Conservation (phyloP, 2,113 vertebrate species). For the Telmatochromis sp. region DNA sequence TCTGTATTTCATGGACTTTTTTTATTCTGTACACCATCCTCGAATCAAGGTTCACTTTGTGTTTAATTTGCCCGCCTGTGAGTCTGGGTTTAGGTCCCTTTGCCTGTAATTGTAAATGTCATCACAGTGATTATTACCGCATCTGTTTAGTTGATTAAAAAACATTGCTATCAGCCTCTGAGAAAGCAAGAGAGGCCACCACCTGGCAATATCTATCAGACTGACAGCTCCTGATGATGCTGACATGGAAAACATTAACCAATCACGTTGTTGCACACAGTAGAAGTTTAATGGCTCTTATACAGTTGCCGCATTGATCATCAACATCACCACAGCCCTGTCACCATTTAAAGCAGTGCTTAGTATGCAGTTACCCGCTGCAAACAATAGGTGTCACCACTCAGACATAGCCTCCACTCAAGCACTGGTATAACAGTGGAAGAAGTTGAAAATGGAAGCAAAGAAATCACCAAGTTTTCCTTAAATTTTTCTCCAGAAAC, state of each 20-base stretch:
- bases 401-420: background rate
- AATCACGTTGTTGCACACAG: background rate
- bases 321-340: background rate
- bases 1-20: background rate
- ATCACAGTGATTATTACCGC: background rate
- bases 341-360: background rate
- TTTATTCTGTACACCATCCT: background rate
- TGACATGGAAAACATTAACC: background rate
- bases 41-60: background rate
- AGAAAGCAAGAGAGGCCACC: background rate
- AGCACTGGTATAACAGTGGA: background rate
- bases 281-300: background rate
- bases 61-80: background rate
- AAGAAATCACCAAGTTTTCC: background rate
- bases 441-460: background rate
- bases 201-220: background rate
- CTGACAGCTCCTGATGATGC: background rate
- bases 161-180: background rate
- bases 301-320: background rate
- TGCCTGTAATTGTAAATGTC: background rate
- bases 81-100: background rate
- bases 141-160: background rate
- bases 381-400: background rate
- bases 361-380: fast-evolving
- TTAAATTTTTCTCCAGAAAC: background rate